A percentile compares a stretch with the other conserved stretches of the same genome.
These are phyloP conservation scores for Xestia xanthographa DNA, from an alignment of 2,888 invertebrate species.

Conservation along the genomic window DNA sequence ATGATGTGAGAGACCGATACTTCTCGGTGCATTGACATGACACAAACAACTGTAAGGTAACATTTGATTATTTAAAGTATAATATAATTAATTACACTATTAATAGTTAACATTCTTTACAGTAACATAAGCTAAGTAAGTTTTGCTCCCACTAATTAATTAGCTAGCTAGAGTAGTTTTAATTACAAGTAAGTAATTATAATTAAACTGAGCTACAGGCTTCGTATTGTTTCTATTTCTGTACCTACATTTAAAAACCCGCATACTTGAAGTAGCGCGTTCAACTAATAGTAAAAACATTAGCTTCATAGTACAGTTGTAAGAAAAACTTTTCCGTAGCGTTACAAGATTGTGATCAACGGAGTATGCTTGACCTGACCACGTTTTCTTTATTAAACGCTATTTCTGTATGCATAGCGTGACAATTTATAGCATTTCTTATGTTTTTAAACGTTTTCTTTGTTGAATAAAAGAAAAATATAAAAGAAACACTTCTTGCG, in stretches of 20 bases:
- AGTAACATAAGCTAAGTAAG: conserved; percentile 1
- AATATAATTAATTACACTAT: conserved; percentile 6
- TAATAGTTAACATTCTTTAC: conserved; percentile 9
- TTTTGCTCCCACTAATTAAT: conserved; percentile 19
- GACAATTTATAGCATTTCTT: conserved; percentile 71
- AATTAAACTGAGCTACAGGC: conserved; percentile 1
- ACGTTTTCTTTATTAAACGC: conserved; percentile 57
- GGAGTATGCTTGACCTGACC: conserved; percentile 56
- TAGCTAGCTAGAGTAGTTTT: conserved; percentile 11
- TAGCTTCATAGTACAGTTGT: conserved; percentile 11
- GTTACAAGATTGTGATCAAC: conserved; percentile 56
- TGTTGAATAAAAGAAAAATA: conserved; percentile 61
- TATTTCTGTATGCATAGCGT: conserved; percentile 75
- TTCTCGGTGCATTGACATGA: background rate
- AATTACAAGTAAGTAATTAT: conserved; percentile 26
- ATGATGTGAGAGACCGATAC: background rate
- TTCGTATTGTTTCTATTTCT: conserved; percentile 22
- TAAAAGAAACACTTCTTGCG: conserved; percentile 37
- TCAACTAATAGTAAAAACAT: conserved; percentile 9
- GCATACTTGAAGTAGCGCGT: conserved; percentile 2
- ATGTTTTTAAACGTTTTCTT: conserved; percentile 68
- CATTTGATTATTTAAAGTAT: conserved; percentile 7
- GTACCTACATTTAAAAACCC: conserved; percentile 3
- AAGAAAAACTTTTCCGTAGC: conserved; percentile 44
- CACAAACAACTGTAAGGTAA: background rate